Evolutionary conservation across 2,797 vertebrate species (phyloP).

Genomic region (Enteromius treurensis): DNA sequence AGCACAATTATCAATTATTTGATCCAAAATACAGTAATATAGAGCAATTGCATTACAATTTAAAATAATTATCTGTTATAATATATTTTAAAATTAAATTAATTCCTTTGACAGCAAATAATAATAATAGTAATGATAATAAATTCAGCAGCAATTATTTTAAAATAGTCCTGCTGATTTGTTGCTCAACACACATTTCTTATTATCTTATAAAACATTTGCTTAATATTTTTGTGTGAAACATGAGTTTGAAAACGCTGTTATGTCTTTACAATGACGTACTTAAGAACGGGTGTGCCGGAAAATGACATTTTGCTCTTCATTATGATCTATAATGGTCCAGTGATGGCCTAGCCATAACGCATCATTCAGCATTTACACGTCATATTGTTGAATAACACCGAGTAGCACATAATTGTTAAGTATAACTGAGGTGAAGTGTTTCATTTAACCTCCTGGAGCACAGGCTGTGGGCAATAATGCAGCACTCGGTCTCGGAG

Average conservation of each 20-base stretch:
- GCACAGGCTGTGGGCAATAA: slow-evolving; percentile 40
- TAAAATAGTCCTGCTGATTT: neutral
- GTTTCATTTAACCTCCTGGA: slow-evolving; percentile 55
- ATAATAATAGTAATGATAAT: neutral
- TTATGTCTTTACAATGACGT: neutral
- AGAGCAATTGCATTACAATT: neutral
- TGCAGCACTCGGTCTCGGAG: slow-evolving; percentile 37
- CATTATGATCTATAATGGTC: neutral
- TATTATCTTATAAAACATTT: neutral
- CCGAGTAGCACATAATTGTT: slow-evolving; percentile 43
- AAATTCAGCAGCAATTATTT: neutral
- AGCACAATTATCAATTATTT: neutral
- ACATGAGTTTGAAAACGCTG: neutral
- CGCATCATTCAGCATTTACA: slow-evolving; percentile 41
- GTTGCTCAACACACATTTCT: neutral
- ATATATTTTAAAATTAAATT: neutral
- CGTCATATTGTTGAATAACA: slow-evolving; percentile 36
- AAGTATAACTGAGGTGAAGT: slow-evolving; percentile 57
- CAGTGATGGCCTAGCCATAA: neutral
- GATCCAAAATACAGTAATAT: neutral
- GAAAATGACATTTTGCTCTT: neutral
- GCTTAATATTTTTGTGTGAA: neutral
- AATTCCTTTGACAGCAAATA: neutral
- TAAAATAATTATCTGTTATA: neutral
- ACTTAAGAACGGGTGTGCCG: neutral